These are phyloP conservation scores for Tautogolabrus adspersus DNA, from an alignment of 2,113 vertebrate species.

Conservation along the genomic window DNA sequence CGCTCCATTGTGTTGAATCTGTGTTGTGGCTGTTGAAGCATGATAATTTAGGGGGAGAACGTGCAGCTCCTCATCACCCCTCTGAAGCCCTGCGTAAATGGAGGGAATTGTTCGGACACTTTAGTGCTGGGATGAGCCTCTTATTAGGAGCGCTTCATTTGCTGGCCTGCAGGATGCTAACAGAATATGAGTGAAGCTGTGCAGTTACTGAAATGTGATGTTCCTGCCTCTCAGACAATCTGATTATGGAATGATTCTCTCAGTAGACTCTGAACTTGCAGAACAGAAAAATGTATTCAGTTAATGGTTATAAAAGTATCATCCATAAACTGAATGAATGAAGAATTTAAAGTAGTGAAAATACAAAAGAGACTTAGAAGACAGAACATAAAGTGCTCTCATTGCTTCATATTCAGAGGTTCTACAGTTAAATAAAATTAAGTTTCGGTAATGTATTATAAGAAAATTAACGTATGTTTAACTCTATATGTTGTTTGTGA, in stretches of 20 bases:
- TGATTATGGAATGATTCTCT: background rate
- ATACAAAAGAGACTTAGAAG: too few species aligned
- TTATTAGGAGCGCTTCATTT: slow-evolving; percentile 30
- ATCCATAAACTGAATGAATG: too few species aligned
- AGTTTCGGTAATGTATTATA: too few species aligned
- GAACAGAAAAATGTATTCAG: background rate
- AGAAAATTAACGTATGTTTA: too few species aligned
- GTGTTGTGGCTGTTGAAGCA: slow-evolving; percentile 60
- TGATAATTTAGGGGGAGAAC: slow-evolving; percentile 72
- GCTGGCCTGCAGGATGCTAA: slow-evolving; percentile 26
- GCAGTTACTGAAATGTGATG: background rate
- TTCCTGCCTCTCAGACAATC: background rate
- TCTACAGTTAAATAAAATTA: too few species aligned
- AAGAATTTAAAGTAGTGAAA: too few species aligned
- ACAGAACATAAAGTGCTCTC: too few species aligned
- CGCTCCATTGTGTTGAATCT: slow-evolving; percentile 56
- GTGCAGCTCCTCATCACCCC: slow-evolving; percentile 68
- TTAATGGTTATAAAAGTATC: too few species aligned
- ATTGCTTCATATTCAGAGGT: too few species aligned
- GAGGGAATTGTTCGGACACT: slow-evolving; percentile 61
- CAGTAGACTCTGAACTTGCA: background rate
- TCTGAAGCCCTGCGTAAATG: slow-evolving; percentile 54
- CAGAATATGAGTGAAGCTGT: slow-evolving; percentile 10
- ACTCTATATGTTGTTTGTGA: too few species aligned
- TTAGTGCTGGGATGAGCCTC: slow-evolving; percentile 36